Evolutionary conservation across 2,888 invertebrate species (phyloP).

Genomic region (Philopedon plagiatum): DNA sequence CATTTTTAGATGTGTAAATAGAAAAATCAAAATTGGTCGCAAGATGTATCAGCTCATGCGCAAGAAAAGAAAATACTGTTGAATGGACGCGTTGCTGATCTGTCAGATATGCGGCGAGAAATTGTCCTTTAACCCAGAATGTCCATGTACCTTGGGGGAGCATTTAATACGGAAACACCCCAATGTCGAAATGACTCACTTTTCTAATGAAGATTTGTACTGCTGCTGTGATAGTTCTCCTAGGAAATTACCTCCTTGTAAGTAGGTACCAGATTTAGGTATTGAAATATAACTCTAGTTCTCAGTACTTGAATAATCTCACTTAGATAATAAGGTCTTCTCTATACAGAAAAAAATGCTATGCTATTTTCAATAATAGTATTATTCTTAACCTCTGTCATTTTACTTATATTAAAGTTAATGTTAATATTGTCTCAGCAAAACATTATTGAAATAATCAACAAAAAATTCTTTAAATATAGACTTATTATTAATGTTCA

Average conservation of each 20-base stretch:
- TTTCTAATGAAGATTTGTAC: conserved; percentile 51
- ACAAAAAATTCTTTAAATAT: too few relatives aligned
- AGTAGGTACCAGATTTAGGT: conserved; percentile 6
- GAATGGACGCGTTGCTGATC: conserved; percentile 49
- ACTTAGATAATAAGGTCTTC: too few relatives aligned
- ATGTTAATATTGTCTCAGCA: too few relatives aligned
- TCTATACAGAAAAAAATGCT: too few relatives aligned
- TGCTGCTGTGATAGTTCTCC: conserved; percentile 26
- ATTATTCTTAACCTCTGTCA: too few relatives aligned
- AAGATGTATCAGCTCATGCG: conserved; percentile 33
- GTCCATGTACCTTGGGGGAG: conserved; percentile 58
- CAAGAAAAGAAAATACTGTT: conserved; percentile 34
- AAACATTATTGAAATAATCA: too few relatives aligned
- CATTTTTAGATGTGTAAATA: conserved; percentile 7
- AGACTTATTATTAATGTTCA: too few relatives aligned
- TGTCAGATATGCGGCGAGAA: conserved; percentile 63
- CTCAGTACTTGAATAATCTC: too few relatives aligned
- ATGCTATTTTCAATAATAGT: too few relatives aligned
- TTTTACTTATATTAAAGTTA: too few relatives aligned
- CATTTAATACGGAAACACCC: conserved; percentile 63
- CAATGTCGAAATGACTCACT: conserved; percentile 60
- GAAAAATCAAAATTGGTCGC: conserved; percentile 18
- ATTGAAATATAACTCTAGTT: too few relatives aligned
- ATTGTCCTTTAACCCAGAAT: conserved; percentile 58
- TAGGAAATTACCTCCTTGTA: conserved; percentile 27